Evolutionary conservation across 2,888 invertebrate genomes (phyloP).

Genomic region (Drepanosiphum platanoidis): DNA sequence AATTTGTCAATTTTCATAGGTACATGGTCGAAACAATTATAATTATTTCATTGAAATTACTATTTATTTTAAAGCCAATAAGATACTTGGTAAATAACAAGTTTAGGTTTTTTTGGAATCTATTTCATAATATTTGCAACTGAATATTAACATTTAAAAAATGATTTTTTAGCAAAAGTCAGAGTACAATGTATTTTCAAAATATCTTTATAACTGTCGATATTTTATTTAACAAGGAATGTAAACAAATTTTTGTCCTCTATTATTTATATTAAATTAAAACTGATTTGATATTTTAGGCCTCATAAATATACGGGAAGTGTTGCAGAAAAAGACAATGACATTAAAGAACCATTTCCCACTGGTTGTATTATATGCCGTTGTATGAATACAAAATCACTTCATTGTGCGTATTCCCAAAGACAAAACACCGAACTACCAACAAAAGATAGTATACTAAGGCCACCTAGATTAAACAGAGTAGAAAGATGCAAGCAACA

Average conservation of each 20-base stretch:
- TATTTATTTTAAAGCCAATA: too few species aligned
- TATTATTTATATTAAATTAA: not conserved
- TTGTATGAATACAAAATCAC: slow-evolving; percentile 56
- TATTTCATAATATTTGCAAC: too few species aligned
- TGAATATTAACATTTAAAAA: too few species aligned
- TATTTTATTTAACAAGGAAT: too few species aligned
- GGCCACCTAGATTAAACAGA: slow-evolving; percentile 54
- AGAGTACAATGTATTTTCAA: too few species aligned
- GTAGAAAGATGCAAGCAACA: slow-evolving; percentile 53
- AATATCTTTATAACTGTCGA: too few species aligned
- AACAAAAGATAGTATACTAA: slow-evolving; percentile 48
- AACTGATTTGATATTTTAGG: slow-evolving; percentile 12
- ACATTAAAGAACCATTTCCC: slow-evolving; percentile 30
- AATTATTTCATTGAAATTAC: too few species aligned
- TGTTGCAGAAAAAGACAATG: slow-evolving; percentile 47
- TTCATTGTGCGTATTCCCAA: slow-evolving; percentile 46
- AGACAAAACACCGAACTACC: slow-evolving; percentile 41
- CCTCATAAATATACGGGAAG: slow-evolving; percentile 53
- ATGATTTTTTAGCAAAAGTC: too few species aligned
- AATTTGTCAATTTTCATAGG: not conserved
- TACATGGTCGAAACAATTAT: too few species aligned
- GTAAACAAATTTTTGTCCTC: too few species aligned
- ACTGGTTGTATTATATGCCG: slow-evolving; percentile 57
- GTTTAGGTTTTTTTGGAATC: too few species aligned
- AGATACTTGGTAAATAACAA: too few species aligned